Evolutionary conservation across 2,797 vertebrate genomes (phyloP).

Genomic region (Sebastes hubbsi): DNA sequence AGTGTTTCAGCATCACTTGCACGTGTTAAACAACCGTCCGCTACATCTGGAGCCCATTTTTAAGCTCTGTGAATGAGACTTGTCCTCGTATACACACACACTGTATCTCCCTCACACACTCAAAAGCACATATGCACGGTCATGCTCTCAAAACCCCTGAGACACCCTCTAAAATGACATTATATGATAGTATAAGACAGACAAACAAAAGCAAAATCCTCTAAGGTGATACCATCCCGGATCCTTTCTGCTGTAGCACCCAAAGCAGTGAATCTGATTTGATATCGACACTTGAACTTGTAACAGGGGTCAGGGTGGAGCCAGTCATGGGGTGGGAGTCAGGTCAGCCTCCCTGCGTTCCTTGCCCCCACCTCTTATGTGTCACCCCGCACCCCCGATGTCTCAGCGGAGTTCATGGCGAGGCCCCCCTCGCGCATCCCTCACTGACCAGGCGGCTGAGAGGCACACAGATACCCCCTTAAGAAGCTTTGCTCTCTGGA

Average conservation of each 20-base stretch:
- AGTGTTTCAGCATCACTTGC: neutral
- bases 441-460: conserved; percentile 84
- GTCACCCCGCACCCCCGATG: conserved; percentile 20
- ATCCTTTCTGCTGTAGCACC: conserved; percentile 12
- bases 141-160: conserved; percentile 16
- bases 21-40: neutral
- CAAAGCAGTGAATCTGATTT: conserved; percentile 43
- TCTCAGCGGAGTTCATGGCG: conserved; percentile 64
- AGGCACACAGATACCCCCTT: conserved; percentile 86
- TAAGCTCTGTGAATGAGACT: conserved; percentile 15
- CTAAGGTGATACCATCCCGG: neutral
- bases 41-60: conserved; percentile 21
- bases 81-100: neutral
- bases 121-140: conserved; percentile 14
- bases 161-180: conserved; percentile 31
- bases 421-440: conserved; percentile 70
- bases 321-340: conserved; percentile 56
- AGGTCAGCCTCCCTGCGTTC: conserved; percentile 49
- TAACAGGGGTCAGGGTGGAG: conserved; percentile 46
- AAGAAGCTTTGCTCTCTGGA: conserved; percentile 87
- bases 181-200: conserved; percentile 12
- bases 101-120: conserved; percentile 15
- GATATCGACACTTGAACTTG: conserved; percentile 36
- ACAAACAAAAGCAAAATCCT: conserved; percentile 42
- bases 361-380: conserved; percentile 23